Evolutionary conservation across 1,140 invertebrate species (phyloP), one percentile per base, ranked within the genome.

Genomic region (Brachionus koreanus): DNA sequence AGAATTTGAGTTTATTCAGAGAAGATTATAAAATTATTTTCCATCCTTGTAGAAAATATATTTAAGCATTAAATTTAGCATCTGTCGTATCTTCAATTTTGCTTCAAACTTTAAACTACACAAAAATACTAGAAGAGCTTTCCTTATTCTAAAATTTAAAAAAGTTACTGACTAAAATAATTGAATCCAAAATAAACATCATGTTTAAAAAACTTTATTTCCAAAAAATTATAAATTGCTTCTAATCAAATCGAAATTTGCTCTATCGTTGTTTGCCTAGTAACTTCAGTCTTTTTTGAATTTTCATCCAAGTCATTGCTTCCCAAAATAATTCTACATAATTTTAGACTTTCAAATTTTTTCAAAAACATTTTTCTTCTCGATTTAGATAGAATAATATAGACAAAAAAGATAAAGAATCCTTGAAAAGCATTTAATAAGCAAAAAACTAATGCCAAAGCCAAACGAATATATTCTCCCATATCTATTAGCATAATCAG

Each of bases 381-480:
- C 9, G 76, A 61, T 79, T 79, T 79, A 0, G 76, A 79, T 19
- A 79, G 6, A 19, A 79, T 33, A 10, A 61, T 63, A 37, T 79
- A 79, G 19, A 79, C 37, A 7, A 65, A 79, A 79, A 79, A 79
- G 0, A 79, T 79, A 10, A 79, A 79, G 16, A 79, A 79, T 61
- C 76, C 76, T 13, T 79, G 76, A 19, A 79, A 61, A 19, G 76
- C 52, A 61, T 79, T 79, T 33, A 79, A 79, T 10, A 79, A 37
- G 35, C 76, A 79, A 63, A 79, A 79, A 12, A 79, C 6, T 13
- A 79, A 35, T 13, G 76, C 19, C 7, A 79, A 61, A 29, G 33
- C 39, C 13, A 43, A 42, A 29, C 39, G 19, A 2, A 29, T 4
- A 61, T 61, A 61, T 79, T 79, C 76, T 29, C 39, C 76, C 33